Evolutionary conservation across 1,140 invertebrate genomes (phyloP), one percentile per base, ranked within the genome.

Genomic region (Phymastichus coffea): DNA sequence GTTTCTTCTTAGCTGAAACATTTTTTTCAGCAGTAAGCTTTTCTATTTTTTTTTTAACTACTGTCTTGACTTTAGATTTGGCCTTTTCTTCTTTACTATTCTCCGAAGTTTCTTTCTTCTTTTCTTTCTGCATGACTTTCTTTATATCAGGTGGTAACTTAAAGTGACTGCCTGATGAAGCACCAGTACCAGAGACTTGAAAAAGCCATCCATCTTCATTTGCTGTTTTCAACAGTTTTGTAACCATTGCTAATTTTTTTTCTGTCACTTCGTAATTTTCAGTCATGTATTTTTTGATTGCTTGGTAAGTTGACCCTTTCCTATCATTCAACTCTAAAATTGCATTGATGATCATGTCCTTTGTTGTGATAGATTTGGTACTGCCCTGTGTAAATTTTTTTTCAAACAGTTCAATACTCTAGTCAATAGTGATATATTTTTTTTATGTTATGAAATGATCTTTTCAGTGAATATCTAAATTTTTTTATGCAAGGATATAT

Each of bases 281-380:
- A 12, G 1, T 17, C 20, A 56, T 6, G 23, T 62, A 55, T 44
- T 62, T 62, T n/a, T 30, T 52, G 17, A 62, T 62, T 3, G 54
- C 46, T 7, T n/a, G 7, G 0, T 23, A 4, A 2, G 47, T 35
- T 8, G 60, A 43, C 3, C 60, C 60, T 10, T 52, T 51, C 9
- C 22, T 19, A 14, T 57, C 25, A 12, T 62, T 62, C 19, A 57
- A 52, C 7, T 43, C n/a, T 1, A 1, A 1, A 10, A 62, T 17
- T 4, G 60, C 54, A 1, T 57, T 12, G 9, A 62, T 40, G 4
- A 62, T 57, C 60, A 62, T 62, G 2, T 62, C 47, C 30, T 57
- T 62, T 3, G 60, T 62, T 2, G 53, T 52, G 1, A 51, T 6
- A 17, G 4, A 8, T 17, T 40, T 40, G n/a, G n/a, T n/a, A n/a